Percentiles rank a stretch among this genome's conserved stretches.
Evolutionary conservation across 2,797 vertebrate species (phyloP).

Genomic region (Bryconaethiops microstoma): DNA sequence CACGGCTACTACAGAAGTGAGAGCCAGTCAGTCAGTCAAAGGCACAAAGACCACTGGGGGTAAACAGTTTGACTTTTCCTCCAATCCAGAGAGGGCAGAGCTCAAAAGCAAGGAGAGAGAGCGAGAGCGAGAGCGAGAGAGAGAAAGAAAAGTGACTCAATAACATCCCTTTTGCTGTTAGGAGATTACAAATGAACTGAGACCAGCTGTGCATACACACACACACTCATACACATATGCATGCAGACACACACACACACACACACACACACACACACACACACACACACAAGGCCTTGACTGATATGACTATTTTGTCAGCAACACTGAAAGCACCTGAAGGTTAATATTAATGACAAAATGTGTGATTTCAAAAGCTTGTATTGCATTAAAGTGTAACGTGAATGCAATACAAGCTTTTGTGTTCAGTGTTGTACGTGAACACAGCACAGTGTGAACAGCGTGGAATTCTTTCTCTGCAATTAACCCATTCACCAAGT

Average conservation of each 20-base stretch:
- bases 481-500: too few relatives aligned
- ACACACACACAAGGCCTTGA: background rate
- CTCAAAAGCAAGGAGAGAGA: background rate
- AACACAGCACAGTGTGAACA: too few relatives aligned
- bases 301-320: too few relatives aligned
- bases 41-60: background rate
- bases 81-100: too few relatives aligned
- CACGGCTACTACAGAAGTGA: conserved; percentile 22
- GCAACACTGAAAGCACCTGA: too few relatives aligned
- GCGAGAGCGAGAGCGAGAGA: background rate
- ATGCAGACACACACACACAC: background rate
- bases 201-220: conserved; percentile 8
- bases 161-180: conserved; percentile 6
- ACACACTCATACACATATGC: background rate
- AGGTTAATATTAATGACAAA: too few relatives aligned
- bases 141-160: background rate
- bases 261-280: background rate
- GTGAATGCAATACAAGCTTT: too few relatives aligned
- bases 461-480: too few relatives aligned
- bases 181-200: background rate
- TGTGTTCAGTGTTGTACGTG: too few relatives aligned
- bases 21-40: background rate
- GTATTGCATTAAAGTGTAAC: too few relatives aligned
- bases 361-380: too few relatives aligned
- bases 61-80: background rate